Percentiles rank a stretch among this genome's conserved stretches.
Conservation (phyloP, 2,113 vertebrate genomes). For the Gulo gulo region DNA sequence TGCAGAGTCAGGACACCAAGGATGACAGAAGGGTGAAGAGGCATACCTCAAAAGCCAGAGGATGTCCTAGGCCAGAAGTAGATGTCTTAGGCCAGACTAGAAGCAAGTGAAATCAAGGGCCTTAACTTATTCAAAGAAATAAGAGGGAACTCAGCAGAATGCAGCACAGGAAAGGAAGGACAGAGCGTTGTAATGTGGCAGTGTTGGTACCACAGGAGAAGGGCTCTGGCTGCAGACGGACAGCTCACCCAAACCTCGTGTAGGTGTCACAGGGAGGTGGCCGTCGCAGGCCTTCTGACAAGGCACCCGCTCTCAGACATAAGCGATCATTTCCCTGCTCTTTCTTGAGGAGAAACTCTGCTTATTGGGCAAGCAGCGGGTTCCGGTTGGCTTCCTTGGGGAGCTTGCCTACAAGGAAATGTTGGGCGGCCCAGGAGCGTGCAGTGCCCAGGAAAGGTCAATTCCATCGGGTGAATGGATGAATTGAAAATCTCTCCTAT, state of each 20-base stretch:
- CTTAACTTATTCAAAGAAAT: not conserved
- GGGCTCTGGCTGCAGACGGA: not conserved
- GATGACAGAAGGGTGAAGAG: not conserved
- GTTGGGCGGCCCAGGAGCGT: not conserved
- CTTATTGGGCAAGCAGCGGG: not conserved
- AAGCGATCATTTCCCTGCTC: not conserved
- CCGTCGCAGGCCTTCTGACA: not conserved
- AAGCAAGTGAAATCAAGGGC: not conserved
- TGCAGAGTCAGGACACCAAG: not conserved
- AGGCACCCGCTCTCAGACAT: too few relatives aligned
- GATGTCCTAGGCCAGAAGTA: not conserved
- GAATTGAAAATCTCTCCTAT: not conserved
- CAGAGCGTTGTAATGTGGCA: not conserved
- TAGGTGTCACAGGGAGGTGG: not conserved
- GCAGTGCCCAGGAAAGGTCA: not conserved
- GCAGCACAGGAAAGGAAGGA: not conserved
- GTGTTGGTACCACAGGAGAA: too few relatives aligned
- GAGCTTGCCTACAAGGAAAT: not conserved
- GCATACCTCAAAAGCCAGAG: not conserved
- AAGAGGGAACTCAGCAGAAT: not conserved
- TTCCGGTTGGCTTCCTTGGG: not conserved
- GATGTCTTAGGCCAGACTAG: not conserved
- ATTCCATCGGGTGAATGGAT: not conserved
- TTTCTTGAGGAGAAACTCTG: not conserved
- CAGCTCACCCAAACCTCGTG: not conserved